Evolutionary conservation across 2,113 vertebrate species (phyloP).

Genomic region (Nycticorax nycticorax): DNA sequence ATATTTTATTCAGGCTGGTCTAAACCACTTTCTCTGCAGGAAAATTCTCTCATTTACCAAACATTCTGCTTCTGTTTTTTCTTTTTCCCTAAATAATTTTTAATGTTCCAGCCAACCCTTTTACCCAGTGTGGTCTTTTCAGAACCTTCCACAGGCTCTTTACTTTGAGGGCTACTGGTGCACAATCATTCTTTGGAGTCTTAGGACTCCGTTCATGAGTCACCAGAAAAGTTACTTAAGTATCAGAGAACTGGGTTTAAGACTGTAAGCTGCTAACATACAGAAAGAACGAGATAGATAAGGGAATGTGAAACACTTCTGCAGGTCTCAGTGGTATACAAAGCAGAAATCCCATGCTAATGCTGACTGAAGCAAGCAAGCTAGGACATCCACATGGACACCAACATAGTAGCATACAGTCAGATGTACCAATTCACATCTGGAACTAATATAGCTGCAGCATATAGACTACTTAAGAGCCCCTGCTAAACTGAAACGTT

Average conservation of each 20-base stretch:
- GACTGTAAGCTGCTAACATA: neutral
- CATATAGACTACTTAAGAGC: neutral
- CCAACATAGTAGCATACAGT: neutral
- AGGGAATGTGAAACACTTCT: neutral
- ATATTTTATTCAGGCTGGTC: neutral
- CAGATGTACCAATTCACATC: neutral
- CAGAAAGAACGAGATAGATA: neutral
- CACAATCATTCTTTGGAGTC: neutral
- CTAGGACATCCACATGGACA: neutral
- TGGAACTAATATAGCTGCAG: neutral
- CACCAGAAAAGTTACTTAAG: neutral
- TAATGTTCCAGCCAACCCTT: neutral
- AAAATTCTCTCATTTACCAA: slow-evolving; percentile 21
- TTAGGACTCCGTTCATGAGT: neutral
- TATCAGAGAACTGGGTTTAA: neutral
- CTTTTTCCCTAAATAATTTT: neutral
- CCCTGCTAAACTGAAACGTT: neutral
- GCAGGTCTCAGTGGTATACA: neutral
- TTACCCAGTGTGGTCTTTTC: neutral
- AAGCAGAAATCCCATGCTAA: neutral
- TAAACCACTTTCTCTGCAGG: neutral
- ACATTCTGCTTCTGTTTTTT: neutral
- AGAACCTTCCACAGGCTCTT: neutral
- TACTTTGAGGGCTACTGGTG: neutral
- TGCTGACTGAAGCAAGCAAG: neutral